Conservation (phyloP, 1,140 invertebrate genomes). For the Yoshiicerus persimilis region DNA sequence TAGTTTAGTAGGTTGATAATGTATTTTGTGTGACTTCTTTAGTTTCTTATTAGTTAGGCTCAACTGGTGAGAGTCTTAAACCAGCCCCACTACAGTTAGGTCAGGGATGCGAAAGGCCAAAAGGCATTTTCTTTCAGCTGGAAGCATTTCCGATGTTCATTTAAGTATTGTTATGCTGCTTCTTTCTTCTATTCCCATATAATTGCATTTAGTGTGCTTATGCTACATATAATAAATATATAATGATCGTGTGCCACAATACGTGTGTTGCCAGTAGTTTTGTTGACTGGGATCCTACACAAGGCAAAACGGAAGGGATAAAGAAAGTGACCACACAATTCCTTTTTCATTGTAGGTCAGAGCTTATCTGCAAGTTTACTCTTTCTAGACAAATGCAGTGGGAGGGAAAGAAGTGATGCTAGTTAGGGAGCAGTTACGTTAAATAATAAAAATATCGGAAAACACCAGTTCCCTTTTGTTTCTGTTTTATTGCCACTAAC, state of each 20-base stretch:
- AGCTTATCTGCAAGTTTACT: background rate
- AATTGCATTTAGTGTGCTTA: too few species aligned
- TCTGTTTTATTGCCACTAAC: background rate
- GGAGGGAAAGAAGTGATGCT: background rate
- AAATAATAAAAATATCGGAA: background rate
- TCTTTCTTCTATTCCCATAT: too few species aligned
- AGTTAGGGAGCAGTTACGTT: background rate
- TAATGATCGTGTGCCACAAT: too few species aligned
- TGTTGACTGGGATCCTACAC: background rate
- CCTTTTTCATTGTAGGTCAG: background rate
- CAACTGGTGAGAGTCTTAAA: background rate
- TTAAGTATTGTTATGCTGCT: background rate
- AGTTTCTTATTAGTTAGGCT: background rate
- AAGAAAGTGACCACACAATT: background rate
- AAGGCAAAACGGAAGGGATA: background rate
- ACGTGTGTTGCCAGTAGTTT: too few species aligned
- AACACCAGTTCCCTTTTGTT: background rate
- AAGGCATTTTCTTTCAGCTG: background rate
- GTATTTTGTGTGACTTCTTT: background rate
- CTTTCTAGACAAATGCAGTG: background rate
- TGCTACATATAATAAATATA: too few species aligned
- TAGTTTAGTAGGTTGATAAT: background rate
- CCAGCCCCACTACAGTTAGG: conserved; percentile 41
- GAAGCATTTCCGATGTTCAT: background rate
- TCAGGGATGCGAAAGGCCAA: background rate